Percentiles rank a stretch among this genome's conserved stretches.
phyloP scores from a whole-genome alignment of 2,113 vertebrate species.

The Irena cyanogastra region DNA sequence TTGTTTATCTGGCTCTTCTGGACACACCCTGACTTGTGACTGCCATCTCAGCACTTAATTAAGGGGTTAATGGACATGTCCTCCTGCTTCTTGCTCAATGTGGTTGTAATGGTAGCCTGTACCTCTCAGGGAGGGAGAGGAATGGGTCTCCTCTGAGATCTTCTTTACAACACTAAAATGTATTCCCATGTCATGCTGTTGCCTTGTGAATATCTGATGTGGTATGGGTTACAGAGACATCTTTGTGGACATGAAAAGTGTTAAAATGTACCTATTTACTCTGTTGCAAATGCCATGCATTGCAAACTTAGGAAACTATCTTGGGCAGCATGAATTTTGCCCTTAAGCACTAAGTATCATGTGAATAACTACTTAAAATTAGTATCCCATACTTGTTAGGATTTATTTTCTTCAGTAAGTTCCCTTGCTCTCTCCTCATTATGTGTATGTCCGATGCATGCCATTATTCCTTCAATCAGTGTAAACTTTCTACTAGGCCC shows the following conservation, averaged over 20 bases:
- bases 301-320: background rate
- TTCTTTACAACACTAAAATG: background rate
- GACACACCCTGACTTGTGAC: background rate
- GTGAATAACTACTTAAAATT: background rate
- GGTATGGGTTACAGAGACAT: background rate
- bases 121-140: background rate
- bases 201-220: background rate
- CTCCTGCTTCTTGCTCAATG: background rate
- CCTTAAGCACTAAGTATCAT: background rate
- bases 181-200: background rate
- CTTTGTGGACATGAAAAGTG: background rate
- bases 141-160: background rate
- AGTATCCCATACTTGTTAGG: background rate
- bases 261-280: background rate
- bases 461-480: background rate
- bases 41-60: background rate
- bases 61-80: background rate
- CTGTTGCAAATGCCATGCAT: background rate
- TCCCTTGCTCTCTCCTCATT: background rate
- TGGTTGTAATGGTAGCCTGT: background rate
- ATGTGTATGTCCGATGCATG: background rate
- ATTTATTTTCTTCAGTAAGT: slow-evolving; percentile 3
- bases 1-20: slow-evolving; percentile 25
- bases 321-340: background rate
- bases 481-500: background rate